phyloP scores from a whole-genome alignment of 2,113 vertebrate species.

The Nothobranchius kuhntae region DNA sequence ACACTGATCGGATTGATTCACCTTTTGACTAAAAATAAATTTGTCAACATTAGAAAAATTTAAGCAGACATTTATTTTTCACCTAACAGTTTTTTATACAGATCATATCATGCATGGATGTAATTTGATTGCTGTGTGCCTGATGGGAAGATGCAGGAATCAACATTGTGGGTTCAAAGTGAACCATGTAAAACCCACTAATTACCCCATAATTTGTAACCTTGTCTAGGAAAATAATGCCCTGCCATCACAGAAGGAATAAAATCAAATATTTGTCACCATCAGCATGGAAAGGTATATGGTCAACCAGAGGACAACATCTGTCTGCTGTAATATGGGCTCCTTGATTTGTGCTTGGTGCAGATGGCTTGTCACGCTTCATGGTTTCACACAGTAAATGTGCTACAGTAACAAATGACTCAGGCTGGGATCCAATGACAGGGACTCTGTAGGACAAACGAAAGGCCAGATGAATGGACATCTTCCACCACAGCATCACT shows the following conservation, averaged over 20 bases:
- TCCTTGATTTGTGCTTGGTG: slow-evolving; percentile 67
- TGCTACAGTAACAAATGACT: slow-evolving; percentile 62
- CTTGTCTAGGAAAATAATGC: slow-evolving; percentile 43
- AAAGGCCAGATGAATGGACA: slow-evolving; percentile 54
- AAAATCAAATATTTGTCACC: slow-evolving; percentile 48
- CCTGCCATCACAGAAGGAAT: slow-evolving; percentile 9
- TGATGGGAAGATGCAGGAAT: slow-evolving; percentile 23
- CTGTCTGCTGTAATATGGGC: slow-evolving; percentile 58
- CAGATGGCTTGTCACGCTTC: slow-evolving; percentile 65
- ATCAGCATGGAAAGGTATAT: slow-evolving; percentile 22
- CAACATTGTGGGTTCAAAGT: slow-evolving; percentile 19
- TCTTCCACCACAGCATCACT: slow-evolving; percentile 28
- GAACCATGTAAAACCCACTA: slow-evolving; percentile 23
- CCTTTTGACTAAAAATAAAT: neutral
- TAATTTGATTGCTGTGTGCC: slow-evolving; percentile 20
- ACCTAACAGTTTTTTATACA: slow-evolving; percentile 4
- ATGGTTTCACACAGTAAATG: slow-evolving; percentile 42
- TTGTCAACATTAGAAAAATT: neutral
- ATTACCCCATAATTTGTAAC: slow-evolving; percentile 49
- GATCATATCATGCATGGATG: slow-evolving; percentile 7
- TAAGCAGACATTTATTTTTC: neutral
- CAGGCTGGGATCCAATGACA: slow-evolving; percentile 54
- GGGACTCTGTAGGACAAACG: slow-evolving; percentile 53
- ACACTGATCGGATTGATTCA: neutral
- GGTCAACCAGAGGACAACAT: slow-evolving; percentile 57